Conservation (phyloP, 2,888 invertebrate species). For the Acronicta psi region DNA sequence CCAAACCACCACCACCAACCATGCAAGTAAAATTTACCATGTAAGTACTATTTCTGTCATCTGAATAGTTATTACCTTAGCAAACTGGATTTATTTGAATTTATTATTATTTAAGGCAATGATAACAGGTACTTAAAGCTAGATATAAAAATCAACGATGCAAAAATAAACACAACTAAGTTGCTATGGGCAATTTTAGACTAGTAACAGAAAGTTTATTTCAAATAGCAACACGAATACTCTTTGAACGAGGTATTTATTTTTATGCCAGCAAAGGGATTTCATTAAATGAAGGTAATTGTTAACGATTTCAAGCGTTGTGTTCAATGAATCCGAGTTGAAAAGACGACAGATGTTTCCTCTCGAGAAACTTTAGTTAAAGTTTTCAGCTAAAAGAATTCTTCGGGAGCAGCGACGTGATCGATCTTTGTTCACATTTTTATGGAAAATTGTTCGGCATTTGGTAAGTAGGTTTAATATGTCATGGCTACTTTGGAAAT, state of each 20-base stretch:
- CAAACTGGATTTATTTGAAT: too few species aligned
- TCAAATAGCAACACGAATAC: constrained; percentile 11
- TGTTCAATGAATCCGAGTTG: constrained; percentile 62
- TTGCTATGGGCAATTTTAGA: not conserved
- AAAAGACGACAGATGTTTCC: constrained; percentile 68
- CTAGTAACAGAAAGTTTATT: constrained; percentile 2
- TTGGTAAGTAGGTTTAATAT: not conserved
- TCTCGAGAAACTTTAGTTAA: constrained; percentile 54
- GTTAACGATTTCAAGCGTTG: constrained; percentile 55
- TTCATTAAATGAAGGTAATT: constrained; percentile 53
- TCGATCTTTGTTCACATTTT: constrained; percentile 45
- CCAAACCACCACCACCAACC: too few species aligned
- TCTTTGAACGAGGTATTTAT: constrained; percentile 33
- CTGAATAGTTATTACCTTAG: too few species aligned
- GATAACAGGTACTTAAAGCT: too few species aligned
- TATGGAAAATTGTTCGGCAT: constrained; percentile 24
- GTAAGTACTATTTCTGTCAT: too few species aligned
- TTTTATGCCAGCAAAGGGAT: constrained; percentile 39
- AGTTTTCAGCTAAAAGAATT: constrained; percentile 60
- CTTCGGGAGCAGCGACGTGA: constrained; percentile 36
- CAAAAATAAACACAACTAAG: too few species aligned
- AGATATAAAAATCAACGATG: too few species aligned
- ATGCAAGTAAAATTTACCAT: too few species aligned
- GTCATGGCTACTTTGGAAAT: not conserved
- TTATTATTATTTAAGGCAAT: too few species aligned